A percentile compares a stretch with the other conserved stretches of the same genome.
Conservation (phyloP, 1,140 invertebrate genomes). For the Psilanteris sp. region DNA sequence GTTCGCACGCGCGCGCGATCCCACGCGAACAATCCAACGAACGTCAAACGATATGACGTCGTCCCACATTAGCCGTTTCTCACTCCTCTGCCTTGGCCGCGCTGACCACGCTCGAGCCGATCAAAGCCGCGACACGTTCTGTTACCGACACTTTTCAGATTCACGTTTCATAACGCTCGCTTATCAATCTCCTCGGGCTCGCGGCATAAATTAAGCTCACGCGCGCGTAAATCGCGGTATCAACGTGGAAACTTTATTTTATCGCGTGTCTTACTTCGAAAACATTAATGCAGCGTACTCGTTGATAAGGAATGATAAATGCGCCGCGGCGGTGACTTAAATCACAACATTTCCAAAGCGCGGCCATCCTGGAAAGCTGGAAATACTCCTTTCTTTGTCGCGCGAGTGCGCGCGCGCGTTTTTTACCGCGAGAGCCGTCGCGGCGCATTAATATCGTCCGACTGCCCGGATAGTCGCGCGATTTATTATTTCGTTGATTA, state of each 20-base stretch:
- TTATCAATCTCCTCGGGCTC: slow-evolving; percentile 44
- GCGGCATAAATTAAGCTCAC: slow-evolving; percentile 36
- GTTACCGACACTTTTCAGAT: slow-evolving; percentile 43
- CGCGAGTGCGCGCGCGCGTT: slow-evolving; percentile 15
- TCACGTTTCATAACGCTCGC: slow-evolving; percentile 60
- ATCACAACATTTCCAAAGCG: slow-evolving; percentile 29
- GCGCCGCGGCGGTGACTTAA: slow-evolving; percentile 2
- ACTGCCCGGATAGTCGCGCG: background rate
- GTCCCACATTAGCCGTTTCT: slow-evolving; percentile 72
- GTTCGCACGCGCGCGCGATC: slow-evolving; percentile 66
- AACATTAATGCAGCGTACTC: slow-evolving; percentile 35
- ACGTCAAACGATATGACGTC: slow-evolving; percentile 63
- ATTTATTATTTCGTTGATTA: slow-evolving; percentile 19
- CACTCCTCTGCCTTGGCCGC: slow-evolving; percentile 56
- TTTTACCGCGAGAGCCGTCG: slow-evolving; percentile 24
- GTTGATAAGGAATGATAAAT: slow-evolving; percentile 45
- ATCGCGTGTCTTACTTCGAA: slow-evolving; percentile 30
- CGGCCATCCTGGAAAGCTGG: slow-evolving; percentile 3
- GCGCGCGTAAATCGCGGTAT: slow-evolving; percentile 42
- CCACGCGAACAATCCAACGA: slow-evolving; percentile 66
- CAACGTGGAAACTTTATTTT: slow-evolving; percentile 37
- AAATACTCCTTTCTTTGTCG: slow-evolving; percentile 15
- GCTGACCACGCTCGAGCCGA: slow-evolving; percentile 60
- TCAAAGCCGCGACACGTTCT: slow-evolving; percentile 58
- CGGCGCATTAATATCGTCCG: slow-evolving; percentile 12